A percentile compares a stretch with the other conserved stretches of the same genome.
These are phyloP conservation scores for Hipposideros armiger DNA, from an alignment of 2,113 vertebrate genomes.

Conservation along the genomic window DNA sequence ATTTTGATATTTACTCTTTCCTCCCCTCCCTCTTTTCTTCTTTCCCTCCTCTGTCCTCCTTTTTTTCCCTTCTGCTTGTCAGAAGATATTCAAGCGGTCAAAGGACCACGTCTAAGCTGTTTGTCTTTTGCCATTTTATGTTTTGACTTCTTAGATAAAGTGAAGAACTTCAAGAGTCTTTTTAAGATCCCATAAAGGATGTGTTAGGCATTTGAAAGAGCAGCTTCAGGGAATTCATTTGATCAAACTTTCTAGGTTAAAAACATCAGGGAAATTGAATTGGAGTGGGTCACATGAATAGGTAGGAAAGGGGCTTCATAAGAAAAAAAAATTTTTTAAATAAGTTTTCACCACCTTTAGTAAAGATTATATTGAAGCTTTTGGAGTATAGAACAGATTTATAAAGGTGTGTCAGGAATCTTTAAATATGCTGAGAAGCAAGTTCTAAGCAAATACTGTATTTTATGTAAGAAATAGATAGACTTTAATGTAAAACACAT, in stretches of 20 bases:
- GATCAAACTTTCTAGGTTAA: neutral
- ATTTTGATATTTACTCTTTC: neutral
- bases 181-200: neutral
- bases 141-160: neutral
- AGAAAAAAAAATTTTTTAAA: neutral
- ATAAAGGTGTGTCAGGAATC: neutral
- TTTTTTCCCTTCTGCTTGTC: neutral
- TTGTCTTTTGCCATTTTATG: neutral
- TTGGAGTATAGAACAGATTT: conserved; percentile 34
- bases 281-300: neutral
- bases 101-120: neutral
- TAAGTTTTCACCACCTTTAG: neutral
- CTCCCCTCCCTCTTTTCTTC: neutral
- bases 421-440: conserved; percentile 24
- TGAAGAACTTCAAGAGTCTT: neutral
- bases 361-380: neutral
- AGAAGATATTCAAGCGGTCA: neutral
- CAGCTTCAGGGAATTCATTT: neutral
- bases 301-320: neutral
- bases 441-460: conserved; percentile 18
- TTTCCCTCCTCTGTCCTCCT: neutral
- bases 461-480: conserved; percentile 5
- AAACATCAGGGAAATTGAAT: neutral
- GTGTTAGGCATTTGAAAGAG: conserved; percentile 5
- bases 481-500: neutral